These are phyloP conservation scores for Catagonus wagneri DNA, from an alignment of 2,113 vertebrate genomes.

Conservation along the genomic window DNA sequence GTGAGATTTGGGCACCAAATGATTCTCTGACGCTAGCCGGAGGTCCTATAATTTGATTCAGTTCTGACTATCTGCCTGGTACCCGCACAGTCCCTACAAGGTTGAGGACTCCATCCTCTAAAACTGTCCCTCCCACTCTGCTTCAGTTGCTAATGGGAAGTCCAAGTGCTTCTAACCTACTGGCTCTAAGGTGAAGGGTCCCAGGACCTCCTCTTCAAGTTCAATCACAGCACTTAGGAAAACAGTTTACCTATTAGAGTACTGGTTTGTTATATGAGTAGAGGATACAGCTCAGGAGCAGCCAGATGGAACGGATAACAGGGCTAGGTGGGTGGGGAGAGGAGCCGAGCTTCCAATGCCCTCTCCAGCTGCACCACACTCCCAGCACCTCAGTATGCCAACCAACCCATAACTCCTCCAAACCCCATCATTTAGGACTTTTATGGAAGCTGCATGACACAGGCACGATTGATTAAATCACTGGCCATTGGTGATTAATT, in stretches of 20 bases:
- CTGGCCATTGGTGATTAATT: neutral
- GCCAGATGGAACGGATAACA: neutral
- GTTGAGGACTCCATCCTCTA: neutral
- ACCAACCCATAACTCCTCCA: neutral
- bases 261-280: neutral
- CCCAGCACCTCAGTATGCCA: neutral
- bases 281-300: neutral
- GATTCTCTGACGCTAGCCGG: neutral
- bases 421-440: neutral
- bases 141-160: neutral
- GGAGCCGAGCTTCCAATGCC: fast-evolving
- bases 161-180: neutral
- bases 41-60: neutral
- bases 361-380: neutral
- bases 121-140: too few relatives aligned
- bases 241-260: neutral
- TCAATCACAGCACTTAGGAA: neutral
- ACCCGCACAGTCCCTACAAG: neutral
- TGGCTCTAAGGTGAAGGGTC: neutral
- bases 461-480: neutral
- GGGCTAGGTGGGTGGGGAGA: neutral
- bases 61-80: neutral
- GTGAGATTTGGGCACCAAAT: neutral
- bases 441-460: neutral
- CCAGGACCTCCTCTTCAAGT: neutral